phyloP scores from a whole-genome alignment of 2,113 vertebrate genomes.

The Heptranchias perlo region DNA sequence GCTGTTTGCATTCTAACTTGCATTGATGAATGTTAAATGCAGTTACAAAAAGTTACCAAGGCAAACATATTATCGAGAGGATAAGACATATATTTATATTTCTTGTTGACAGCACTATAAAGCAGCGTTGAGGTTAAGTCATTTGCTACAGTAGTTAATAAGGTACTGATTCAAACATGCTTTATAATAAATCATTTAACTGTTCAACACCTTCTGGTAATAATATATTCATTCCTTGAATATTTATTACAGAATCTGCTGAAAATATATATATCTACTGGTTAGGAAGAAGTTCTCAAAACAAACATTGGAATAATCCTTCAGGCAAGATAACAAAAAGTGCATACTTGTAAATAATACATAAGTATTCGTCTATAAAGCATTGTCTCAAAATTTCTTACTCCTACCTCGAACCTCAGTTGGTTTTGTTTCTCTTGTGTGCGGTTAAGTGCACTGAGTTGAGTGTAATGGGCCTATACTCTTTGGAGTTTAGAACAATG shows the following conservation, averaged over 20 bases:
- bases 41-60: not conserved
- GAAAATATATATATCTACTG: not conserved
- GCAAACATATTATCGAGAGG: not conserved
- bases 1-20: not conserved
- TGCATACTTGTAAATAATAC: not conserved
- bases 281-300: not conserved
- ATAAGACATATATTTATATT: not conserved
- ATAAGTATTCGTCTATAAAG: not conserved
- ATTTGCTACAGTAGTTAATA: conserved; percentile 7
- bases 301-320: not conserved
- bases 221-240: not conserved
- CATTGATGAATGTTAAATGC: not conserved
- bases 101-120: not conserved
- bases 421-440: not conserved
- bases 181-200: not conserved
- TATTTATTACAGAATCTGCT: not conserved
- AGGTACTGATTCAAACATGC: not conserved
- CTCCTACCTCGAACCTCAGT: not conserved
- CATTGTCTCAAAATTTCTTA: not conserved
- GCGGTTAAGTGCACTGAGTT: not conserved
- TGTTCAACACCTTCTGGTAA: not conserved
- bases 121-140: not conserved
- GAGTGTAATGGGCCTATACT: no score
- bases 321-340: not conserved
- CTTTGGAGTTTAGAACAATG: no score